These are phyloP conservation scores for Drosophila limbata DNA, from an alignment of 2,888 invertebrate genomes.

Conservation along the genomic window DNA sequence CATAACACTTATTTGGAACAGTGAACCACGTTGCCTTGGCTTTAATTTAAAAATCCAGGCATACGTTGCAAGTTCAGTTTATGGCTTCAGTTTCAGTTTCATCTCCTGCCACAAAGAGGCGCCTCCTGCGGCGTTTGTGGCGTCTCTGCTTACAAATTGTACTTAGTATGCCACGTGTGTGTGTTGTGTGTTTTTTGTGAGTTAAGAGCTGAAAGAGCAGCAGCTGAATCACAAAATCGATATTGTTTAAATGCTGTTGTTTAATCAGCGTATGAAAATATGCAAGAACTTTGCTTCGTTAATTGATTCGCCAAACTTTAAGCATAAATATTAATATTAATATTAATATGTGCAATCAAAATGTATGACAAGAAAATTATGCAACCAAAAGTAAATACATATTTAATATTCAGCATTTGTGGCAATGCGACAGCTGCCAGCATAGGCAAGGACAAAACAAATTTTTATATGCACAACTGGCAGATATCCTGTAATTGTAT, in stretches of 20 bases:
- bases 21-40: constrained; percentile 21
- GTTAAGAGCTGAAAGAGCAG: background rate
- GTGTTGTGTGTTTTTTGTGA: background rate
- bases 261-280: constrained; percentile 50
- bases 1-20: constrained; percentile 13
- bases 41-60: constrained; percentile 66
- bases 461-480: too few relatives aligned
- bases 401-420: constrained; percentile 58
- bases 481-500: constrained; percentile 19
- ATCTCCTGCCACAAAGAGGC: constrained; percentile 3
- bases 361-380: constrained; percentile 75
- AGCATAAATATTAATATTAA: constrained; percentile 67
- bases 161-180: constrained; percentile 9
- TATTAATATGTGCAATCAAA: constrained; percentile 68
- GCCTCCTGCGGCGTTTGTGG: constrained; percentile 53
- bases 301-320: constrained; percentile 69
- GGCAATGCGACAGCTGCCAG: constrained; percentile 22
- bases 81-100: constrained; percentile 56
- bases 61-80: constrained; percentile 54
- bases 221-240: constrained; percentile 66
- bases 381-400: constrained; percentile 53
- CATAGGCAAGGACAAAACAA: constrained; percentile 27
- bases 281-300: constrained; percentile 39
- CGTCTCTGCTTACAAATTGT: constrained; percentile 50
- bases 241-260: constrained; percentile 53